A percentile compares a stretch with the other conserved stretches of the same genome.
Conservation (phyloP, 2,888 invertebrate genomes). For the Apomyelois bistriatella region DNA sequence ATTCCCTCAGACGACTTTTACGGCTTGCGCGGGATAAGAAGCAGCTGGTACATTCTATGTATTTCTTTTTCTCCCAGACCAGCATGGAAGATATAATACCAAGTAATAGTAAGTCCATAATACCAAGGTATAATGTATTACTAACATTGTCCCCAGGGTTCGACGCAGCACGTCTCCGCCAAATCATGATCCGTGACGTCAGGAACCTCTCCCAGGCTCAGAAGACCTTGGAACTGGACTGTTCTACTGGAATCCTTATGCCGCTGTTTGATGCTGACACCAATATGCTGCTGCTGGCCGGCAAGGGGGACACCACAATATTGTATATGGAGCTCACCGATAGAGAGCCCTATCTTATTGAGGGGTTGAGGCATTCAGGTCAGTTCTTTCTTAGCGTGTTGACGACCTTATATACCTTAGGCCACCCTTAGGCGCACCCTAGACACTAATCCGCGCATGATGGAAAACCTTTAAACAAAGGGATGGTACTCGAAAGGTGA, state of each 20-base stretch:
- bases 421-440: no score
- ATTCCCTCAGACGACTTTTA: no score
- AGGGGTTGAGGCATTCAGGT: constrained; percentile 91
- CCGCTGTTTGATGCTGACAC: constrained; percentile 96
- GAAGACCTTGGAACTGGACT: constrained; percentile 89
- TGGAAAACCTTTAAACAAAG: no score
- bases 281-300: constrained; percentile 96
- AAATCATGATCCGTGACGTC: constrained; percentile 93
- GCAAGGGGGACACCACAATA: constrained; percentile 96
- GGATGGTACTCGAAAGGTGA: no score
- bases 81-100: no score
- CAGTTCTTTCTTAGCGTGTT: no score
- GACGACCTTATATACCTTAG: no score
- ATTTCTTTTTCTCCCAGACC: no score
- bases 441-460: no score
- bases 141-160: constrained; percentile 74
- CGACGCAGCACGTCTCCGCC: constrained; percentile 90
- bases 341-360: constrained; percentile 92
- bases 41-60: no score
- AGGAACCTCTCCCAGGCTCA: constrained; percentile 88
- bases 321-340: constrained; percentile 94
- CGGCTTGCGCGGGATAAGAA: no score
- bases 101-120: no score
- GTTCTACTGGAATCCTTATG: constrained; percentile 94
- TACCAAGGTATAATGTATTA: background rate